phyloP scores from a whole-genome alignment of 2,113 vertebrate species.

The Notarius lentiginosus region DNA sequence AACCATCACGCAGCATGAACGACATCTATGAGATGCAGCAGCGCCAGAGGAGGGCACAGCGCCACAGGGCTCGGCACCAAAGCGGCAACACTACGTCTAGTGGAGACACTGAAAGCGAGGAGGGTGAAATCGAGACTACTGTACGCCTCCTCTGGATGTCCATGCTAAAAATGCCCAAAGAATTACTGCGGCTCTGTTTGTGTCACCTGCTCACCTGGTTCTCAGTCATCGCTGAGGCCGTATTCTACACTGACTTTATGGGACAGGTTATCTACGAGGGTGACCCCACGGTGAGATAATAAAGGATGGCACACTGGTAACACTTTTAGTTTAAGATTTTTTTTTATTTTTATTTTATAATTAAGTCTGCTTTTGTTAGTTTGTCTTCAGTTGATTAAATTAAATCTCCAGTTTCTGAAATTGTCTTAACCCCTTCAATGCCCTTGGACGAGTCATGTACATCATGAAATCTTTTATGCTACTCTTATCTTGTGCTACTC shows the following conservation, averaged over 20 bases:
- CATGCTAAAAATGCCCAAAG: slow-evolving; percentile 94
- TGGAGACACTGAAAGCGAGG: slow-evolving; percentile 92
- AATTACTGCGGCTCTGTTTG: slow-evolving; percentile 84
- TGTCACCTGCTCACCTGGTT: slow-evolving; percentile 98
- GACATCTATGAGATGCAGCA: slow-evolving; percentile 91
- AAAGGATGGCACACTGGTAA: not conserved
- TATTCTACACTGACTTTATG: slow-evolving; percentile 99
- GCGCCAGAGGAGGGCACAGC: slow-evolving; percentile 74
- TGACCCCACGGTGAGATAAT: slow-evolving; percentile 80
- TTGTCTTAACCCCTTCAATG: not conserved
- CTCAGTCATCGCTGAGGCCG: slow-evolving; percentile 91
- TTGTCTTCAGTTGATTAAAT: not conserved
- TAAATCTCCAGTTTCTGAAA: not conserved
- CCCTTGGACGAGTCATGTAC: no score
- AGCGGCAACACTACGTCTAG: slow-evolving; percentile 87
- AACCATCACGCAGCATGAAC: slow-evolving; percentile 95
- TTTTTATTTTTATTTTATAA: no score
- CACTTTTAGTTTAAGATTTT: not conserved
- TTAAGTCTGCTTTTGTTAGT: no score
- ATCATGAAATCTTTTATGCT: no score
- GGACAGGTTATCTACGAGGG: slow-evolving; percentile 95
- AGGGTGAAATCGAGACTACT: slow-evolving; percentile 89
- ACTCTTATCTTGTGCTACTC: no score
- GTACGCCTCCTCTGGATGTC: slow-evolving; percentile 92
- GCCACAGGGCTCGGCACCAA: slow-evolving; percentile 72